Conservation (phyloP, 1,140 invertebrate genomes). For the Papilio dardanus region DNA sequence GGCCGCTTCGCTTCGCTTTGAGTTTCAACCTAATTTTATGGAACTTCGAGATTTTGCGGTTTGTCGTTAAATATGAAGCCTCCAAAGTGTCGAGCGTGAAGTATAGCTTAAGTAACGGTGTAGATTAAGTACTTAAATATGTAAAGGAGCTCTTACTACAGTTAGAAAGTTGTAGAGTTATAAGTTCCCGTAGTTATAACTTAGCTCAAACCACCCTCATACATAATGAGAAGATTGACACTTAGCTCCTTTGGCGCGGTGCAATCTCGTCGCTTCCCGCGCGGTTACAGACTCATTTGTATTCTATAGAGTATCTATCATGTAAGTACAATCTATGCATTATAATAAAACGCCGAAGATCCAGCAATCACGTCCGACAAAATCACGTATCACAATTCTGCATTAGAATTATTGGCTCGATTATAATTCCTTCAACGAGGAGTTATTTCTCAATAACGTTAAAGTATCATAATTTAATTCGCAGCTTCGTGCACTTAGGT, state of each 20-base stretch:
- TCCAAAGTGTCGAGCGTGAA: slow-evolving; percentile 25
- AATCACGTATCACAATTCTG: slow-evolving; percentile 67
- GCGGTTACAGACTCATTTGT: slow-evolving; percentile 48
- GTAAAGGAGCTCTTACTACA: slow-evolving; percentile 40
- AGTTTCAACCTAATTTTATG: slow-evolving; percentile 38
- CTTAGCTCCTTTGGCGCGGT: slow-evolving; percentile 60
- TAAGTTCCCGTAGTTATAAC: slow-evolving; percentile 32
- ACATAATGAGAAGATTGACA: slow-evolving; percentile 65
- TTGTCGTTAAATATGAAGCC: slow-evolving; percentile 36
- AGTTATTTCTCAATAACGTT: slow-evolving; percentile 67
- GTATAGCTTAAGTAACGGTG: not conserved
- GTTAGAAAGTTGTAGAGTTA: slow-evolving; percentile 39
- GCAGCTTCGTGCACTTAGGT: slow-evolving; percentile 51
- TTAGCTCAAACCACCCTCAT: slow-evolving; percentile 33
- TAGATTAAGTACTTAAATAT: slow-evolving; percentile 20
- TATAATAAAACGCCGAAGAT: slow-evolving; percentile 52
- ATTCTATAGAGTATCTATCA: slow-evolving; percentile 18
- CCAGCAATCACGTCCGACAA: slow-evolving; percentile 64
- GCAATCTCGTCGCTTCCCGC: slow-evolving; percentile 54
- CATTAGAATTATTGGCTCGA: slow-evolving; percentile 64
- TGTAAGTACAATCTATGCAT: slow-evolving; percentile 9
- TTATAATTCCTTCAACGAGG: slow-evolving; percentile 68
- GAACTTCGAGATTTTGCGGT: slow-evolving; percentile 34
- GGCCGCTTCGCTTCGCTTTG: slow-evolving; percentile 28
- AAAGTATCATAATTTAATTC: slow-evolving; percentile 62